Base-by-base conservation (phyloP, 2,797 vertebrate genomes). In the Crocodylus rhombifer region DNA sequence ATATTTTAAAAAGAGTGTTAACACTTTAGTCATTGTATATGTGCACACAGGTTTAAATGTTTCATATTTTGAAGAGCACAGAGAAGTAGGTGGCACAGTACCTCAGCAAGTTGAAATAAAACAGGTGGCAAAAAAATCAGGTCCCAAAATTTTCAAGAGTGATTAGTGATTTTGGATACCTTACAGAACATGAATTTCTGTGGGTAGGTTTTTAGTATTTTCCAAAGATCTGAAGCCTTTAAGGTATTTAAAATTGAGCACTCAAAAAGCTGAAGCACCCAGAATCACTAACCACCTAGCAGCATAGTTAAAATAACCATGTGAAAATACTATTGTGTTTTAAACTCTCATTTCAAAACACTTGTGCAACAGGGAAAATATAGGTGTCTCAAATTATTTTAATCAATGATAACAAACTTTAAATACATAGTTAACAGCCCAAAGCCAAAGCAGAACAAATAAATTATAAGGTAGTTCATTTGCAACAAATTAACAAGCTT, bases 31-130 rank as follows among this genome's bases (percentile, higher is more conserved):
- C 42, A 51, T 51, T 51, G 42, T 60, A 25, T 85, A 80, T 84
- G 42, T 88, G 78, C 95, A 95, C 96, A 91, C 82, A 87, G 88
- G 90, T 90, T 81, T 87, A 91, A 94, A 95, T 86, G 58, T 25
- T 23, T 62, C 23, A 25, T 3, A 62, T 8, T 62, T 51, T 51
- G 42, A 51, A 51, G 42, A 51, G 42, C 42, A 51, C 42, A 60
- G 23, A 77, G 23, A 61, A 88, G 87, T 88, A 63, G 36, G 86
- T 57, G 26, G 4, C 84, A 79, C 17, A 67, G 55, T 88, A 23
- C 79, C 26, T 36, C 55, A 36, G 60, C 51, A 88, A 2, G 71
- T 87, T 12, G 61, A 81, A 85, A 75, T 82, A 83, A 80, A 18
- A 2, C 2, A 1, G 4, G 2, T 4, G 5, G 81, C 1, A 3